Conservation (phyloP, 2,888 invertebrate genomes). For the Liopterus haemorrhoidalis region DNA sequence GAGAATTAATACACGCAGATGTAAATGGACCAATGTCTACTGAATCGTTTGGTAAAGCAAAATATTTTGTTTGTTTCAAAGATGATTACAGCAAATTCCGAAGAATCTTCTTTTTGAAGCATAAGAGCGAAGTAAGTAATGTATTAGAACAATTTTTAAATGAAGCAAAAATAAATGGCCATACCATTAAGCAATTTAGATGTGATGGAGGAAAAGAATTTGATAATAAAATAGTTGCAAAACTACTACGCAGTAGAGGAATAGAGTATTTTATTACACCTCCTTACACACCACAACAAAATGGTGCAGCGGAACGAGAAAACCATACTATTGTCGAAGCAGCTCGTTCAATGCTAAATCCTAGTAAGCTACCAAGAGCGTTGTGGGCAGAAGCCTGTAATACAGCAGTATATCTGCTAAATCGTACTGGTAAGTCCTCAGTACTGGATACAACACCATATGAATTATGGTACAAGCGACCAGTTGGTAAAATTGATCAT, state of each 20-base stretch:
- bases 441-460: constrained; percentile 16
- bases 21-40: constrained; percentile 28
- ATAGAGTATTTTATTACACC: constrained; percentile 19
- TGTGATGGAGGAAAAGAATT: constrained; percentile 20
- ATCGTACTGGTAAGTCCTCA: constrained; percentile 19
- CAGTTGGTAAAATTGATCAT: constrained; percentile 21
- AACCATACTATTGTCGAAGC: constrained; percentile 21
- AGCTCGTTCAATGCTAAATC: constrained; percentile 32
- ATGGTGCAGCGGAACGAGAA: constrained; percentile 27
- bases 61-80: constrained; percentile 29
- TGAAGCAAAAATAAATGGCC: constrained; percentile 22
- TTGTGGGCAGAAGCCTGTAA: constrained; percentile 38
- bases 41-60: constrained; percentile 18
- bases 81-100: constrained; percentile 27
- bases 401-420: constrained; percentile 32
- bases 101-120: constrained; percentile 21
- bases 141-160: constrained; percentile 24
- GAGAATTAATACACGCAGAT: constrained; percentile 28
- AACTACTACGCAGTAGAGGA: constrained; percentile 12
- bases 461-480: constrained; percentile 22
- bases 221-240: constrained; percentile 9
- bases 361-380: constrained; percentile 28
- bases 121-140: constrained; percentile 26
- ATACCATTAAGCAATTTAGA: constrained; percentile 11
- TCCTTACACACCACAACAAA: constrained; percentile 26